A percentile compares a stretch with the other conserved stretches of the same genome.
These are phyloP conservation scores for Pardosa pseudoannulata DNA, from an alignment of 2,888 invertebrate species.

Conservation along the genomic window DNA sequence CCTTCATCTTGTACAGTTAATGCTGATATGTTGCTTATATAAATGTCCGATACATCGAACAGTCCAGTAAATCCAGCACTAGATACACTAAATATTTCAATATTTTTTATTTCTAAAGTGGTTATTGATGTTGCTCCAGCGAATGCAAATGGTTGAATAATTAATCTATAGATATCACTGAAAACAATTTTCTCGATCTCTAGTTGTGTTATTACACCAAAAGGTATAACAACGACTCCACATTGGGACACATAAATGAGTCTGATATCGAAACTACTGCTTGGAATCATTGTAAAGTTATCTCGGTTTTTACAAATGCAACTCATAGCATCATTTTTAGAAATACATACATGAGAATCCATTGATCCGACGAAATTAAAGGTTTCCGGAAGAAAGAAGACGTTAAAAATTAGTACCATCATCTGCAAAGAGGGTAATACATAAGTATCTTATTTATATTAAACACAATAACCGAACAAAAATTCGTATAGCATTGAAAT, in stretches of 20 bases:
- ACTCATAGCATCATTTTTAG: background rate
- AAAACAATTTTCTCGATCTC: background rate
- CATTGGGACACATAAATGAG: background rate
- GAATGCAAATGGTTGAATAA: background rate
- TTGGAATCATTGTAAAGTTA: background rate
- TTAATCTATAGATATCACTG: background rate
- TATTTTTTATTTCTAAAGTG: background rate
- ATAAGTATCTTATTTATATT: background rate
- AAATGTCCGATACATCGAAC: background rate
- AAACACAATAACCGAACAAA: no score
- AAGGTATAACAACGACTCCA: background rate
- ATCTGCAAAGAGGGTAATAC: background rate
- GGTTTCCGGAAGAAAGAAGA: background rate
- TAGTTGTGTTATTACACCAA: background rate
- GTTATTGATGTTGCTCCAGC: background rate
- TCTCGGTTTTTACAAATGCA: background rate
- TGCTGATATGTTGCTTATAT: background rate
- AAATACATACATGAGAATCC: background rate
- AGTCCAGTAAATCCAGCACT: background rate
- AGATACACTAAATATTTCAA: background rate
- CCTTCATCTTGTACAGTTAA: background rate
- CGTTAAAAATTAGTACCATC: background rate
- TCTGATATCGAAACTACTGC: background rate
- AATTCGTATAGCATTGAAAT: no score
- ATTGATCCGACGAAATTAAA: background rate